Conservation (phyloP, 1,140 invertebrate species). For the Aphis craccivora region DNA sequence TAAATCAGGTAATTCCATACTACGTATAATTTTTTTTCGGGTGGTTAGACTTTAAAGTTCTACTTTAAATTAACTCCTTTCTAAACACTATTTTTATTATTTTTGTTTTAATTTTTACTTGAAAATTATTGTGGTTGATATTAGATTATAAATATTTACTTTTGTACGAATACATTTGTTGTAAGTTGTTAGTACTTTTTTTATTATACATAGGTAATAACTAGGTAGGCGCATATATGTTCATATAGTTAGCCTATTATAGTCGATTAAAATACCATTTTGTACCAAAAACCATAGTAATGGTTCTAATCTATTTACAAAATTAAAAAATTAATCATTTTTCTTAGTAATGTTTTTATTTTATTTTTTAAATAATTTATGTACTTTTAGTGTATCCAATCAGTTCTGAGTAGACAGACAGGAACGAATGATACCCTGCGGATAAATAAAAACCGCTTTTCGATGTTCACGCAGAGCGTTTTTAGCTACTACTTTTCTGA, state of each 20-base stretch:
- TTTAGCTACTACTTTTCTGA: constrained; percentile 33
- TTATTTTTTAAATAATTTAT: not conserved
- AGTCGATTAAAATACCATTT: not conserved
- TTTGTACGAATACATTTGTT: not conserved
- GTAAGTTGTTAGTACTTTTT: not conserved
- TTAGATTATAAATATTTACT: not conserved
- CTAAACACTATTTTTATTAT: not conserved
- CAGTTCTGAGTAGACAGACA: constrained; percentile 2
- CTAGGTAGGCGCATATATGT: not conserved
- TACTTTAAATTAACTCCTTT: not conserved
- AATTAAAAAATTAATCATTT: not conserved
- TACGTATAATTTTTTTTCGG: not conserved
- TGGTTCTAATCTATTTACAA: not conserved
- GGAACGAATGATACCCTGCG: constrained; percentile 35
- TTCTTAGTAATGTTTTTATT: constrained; percentile 12
- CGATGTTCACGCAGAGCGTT: constrained; percentile 25
- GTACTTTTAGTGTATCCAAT: constrained; percentile 5
- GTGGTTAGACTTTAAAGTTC: not conserved
- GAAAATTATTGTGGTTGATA: not conserved
- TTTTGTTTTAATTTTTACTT: not conserved
- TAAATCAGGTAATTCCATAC: not conserved
- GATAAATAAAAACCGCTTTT: constrained; percentile 38
- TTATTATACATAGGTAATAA: not conserved
- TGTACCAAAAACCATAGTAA: not conserved
- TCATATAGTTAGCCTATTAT: too few relatives aligned